Base-by-base conservation (phyloP, 2,888 invertebrate genomes). In the Drosophila ezoana region DNA sequence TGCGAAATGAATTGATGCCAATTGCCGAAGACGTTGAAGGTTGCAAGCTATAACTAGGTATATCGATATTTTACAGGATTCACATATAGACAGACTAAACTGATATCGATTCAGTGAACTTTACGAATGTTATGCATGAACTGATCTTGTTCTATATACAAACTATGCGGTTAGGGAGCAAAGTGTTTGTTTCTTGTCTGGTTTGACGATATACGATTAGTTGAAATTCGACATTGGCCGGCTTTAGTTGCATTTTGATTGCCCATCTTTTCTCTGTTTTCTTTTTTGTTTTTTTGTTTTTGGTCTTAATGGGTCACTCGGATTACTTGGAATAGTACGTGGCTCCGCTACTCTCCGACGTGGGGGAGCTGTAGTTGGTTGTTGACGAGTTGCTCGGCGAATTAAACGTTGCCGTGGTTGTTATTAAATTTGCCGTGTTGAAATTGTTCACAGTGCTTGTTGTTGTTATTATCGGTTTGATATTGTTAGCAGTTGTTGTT, bases 211-310 rank as follows among this genome's bases (percentile, higher is more conserved):
- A 48, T 60, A 49, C 52, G 40, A 72, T 77, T 59, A 44, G 63
- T 72, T 59, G 68, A 89, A 89, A 87, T 87, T 84, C 84, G 89
- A 73, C 64, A 69, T 75, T 89, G 84, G 89, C 87, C 84, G 89
- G 84, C 71, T 67, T 83, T 52, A 54, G 65, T 83, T 86, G 57
- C 76, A 23, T 48, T 64, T 53, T 59, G 16, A 54, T 57, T 41
- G 60, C 60, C 71, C 64, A 23, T 23, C n/a, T n/a, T n/a, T n/a
- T n/a, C n/a, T n/a, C n/a, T n/a, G n/a, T n/a, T n/a, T n/a, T n/a
- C n/a, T n/a, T n/a, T 23, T 23, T 23, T 23, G 8, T 23, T 6
- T 23, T 59, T 47, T 57, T 59, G 52, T 23, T 23, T 6, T 20
- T 66, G 16, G 44, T 78, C 57, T 23, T 56, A 60, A 14, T 64